Evolutionary conservation across 1,140 invertebrate species (phyloP).

Genomic region (Epicauta chinensis): DNA sequence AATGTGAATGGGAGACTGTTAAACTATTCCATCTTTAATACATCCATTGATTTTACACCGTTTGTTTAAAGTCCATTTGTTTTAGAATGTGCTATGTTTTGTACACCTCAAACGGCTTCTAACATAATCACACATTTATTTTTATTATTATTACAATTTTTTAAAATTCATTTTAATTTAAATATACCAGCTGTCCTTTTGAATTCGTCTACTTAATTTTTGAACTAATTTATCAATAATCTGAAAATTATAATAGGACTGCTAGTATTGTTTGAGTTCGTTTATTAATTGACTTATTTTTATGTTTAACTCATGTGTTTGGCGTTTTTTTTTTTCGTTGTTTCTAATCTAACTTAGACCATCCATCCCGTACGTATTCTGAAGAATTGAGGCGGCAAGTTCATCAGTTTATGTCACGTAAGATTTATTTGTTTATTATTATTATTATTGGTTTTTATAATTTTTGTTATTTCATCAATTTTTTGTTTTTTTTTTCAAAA

Average conservation of each 20-base stretch:
- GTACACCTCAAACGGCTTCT: no score
- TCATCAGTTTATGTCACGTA: conserved; percentile 37
- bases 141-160: conserved; percentile 10
- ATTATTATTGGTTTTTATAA: conserved; percentile 14
- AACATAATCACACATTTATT: no score
- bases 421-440: conserved; percentile 30
- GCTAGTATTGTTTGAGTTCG: conserved; percentile 14
- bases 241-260: no score
- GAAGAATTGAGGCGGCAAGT: conserved; percentile 37
- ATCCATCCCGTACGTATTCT: conserved; percentile 37
- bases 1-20: no score
- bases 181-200: neutral
- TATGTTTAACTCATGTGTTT: conserved; percentile 24
- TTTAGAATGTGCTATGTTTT: no score
- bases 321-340: conserved; percentile 35
- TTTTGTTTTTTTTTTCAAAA: no score
- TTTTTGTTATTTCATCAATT: no score
- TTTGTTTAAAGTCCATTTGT: no score
- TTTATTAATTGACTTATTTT: conserved; percentile 14
- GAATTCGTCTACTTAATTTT: no score
- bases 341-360: conserved; percentile 29
- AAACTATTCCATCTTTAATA: no score
- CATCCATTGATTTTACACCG: no score
- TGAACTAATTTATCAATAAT: no score
- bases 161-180: conserved; percentile 24